Conservation (phyloP, 2,113 vertebrate genomes). For the Ptilorrhoa leucosticta region DNA sequence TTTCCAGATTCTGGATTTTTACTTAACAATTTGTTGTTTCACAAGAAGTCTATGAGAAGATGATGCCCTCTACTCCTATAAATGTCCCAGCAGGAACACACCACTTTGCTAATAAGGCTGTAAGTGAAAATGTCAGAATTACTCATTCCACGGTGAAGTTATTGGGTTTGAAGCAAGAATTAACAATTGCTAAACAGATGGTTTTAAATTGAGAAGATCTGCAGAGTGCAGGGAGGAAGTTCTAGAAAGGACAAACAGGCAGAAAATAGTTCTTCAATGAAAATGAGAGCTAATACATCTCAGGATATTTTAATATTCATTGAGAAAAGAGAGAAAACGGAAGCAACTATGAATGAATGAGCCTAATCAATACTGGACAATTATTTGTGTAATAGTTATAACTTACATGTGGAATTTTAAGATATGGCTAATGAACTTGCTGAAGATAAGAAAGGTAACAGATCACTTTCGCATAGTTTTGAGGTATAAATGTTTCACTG, state of each 20-base stretch:
- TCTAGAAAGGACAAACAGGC: not conserved
- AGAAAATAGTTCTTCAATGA: not conserved
- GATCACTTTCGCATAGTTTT: not conserved
- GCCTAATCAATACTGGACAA: not conserved
- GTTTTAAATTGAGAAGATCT: slow-evolving; percentile 8
- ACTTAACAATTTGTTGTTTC: slow-evolving; percentile 17
- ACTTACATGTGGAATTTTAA: not conserved
- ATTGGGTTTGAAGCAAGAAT: not conserved
- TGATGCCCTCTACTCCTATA: not conserved
- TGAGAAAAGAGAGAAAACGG: not conserved
- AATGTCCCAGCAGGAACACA: not conserved
- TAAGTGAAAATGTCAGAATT: not conserved
- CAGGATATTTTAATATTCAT: not conserved
- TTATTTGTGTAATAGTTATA: not conserved
- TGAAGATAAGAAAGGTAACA: not conserved
- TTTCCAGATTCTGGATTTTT: slow-evolving; percentile 39
- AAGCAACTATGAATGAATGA: not conserved
- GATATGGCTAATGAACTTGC: not conserved
- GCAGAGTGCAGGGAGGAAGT: not conserved
- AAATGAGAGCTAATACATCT: not conserved
- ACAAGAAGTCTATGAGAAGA: not conserved
- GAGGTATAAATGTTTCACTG: not conserved
- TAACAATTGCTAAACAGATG: slow-evolving; percentile 19
- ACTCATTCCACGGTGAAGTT: not conserved
- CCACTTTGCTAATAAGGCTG: not conserved